Evolutionary conservation across 1,140 invertebrate genomes (phyloP), one percentile per base, ranked within the genome.

Genomic region (Pseudomyrmex dendroicus): DNA sequence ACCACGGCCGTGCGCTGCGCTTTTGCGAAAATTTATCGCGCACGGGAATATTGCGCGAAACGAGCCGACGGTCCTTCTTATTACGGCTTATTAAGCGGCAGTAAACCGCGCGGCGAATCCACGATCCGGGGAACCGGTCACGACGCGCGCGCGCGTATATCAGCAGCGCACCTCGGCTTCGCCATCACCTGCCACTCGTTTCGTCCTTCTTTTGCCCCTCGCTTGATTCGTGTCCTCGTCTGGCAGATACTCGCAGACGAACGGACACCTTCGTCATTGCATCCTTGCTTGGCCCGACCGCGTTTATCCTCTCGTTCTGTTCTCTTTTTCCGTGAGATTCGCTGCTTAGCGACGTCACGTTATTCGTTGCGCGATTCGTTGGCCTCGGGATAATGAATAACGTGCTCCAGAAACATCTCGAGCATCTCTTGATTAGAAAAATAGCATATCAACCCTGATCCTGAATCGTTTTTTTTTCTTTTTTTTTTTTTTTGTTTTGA

Each of bases 21-120:
- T 10, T 44, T 35, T 63, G 68, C 56, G 76, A 92, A 91, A 35
- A 92, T 92, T 92, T 90, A 92, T 91, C 87, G 85, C 62, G 52
- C 57, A 63, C 59, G 25, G 3, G 83, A 74, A 73, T 78, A 74
- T 73, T 77, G 83, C 74, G 64, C 57, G 64, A 54, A 59, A 15
- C 68, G 83, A 59, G 76, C 83, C 70, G 54, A 46, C 82, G 59
- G 61, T 85, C 78, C 89, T 67, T 46, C 50, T 90, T 89, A 91
- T 92, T 92, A 89, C 86, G 66, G 91, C 89, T 92, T 92, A 93
- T 92, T 93, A 93, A 91, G 84, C 82, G 86, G 84, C 89, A 87
- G 89, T 91, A 88, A 91, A 89, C 76, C 83, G 87, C 82, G 64
- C 74, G 67, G 52, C 73, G 70, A 7, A 86, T 86, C 57, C 85